Evolutionary conservation across 2,888 invertebrate species (phyloP), one percentile per base, ranked within the genome.

Genomic region (Drosophila lacicola): DNA sequence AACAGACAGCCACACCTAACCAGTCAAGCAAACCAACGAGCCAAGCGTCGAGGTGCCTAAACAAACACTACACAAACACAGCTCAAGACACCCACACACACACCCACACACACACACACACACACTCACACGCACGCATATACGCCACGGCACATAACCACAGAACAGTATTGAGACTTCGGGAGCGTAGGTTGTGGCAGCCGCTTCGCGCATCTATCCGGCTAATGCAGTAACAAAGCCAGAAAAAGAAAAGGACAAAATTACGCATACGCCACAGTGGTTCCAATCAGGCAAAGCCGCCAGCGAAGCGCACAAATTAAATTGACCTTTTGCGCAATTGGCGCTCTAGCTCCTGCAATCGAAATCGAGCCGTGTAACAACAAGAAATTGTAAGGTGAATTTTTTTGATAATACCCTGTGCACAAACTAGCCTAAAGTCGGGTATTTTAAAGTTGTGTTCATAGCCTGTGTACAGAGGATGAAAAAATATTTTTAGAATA

Each of bases 321-420:
- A 80, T 80, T 86, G 82, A 80, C 86, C 86, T 86, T 82, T 82
- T 70, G 62, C 57, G 65, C 75, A 78, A 74, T 74, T 71, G 70
- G 39, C 60, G 56, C 51, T 21, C 57, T 37, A n/a, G 13, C 21
- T 10, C 19, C 11, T 53, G 39, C 73, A 65, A 21, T 60, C 60
- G 47, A 50, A 74, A 46, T 41, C 37, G 45, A 46, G 36, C 25
- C 51, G 17, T 25, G 55, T 17, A 49, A 50, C 39, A 70, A 45
- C 19, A 42, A 50, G 10, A 63, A 70, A 56, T 29, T 55, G 55
- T 36, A 8, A 46, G 53, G 25, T 10, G 50, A 13, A 41, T 29
- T 36, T 42, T 45, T 60, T 49, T 55, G 25, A 13, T 17, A 29
- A 71, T 70, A 57, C 67, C 58, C 62, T 51, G 37, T 33, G 3